Percentiles rank a stretch among this genome's conserved stretches.
These are phyloP conservation scores for Phycodurus eques DNA, from an alignment of 2,113 vertebrate species.

Conservation along the genomic window DNA sequence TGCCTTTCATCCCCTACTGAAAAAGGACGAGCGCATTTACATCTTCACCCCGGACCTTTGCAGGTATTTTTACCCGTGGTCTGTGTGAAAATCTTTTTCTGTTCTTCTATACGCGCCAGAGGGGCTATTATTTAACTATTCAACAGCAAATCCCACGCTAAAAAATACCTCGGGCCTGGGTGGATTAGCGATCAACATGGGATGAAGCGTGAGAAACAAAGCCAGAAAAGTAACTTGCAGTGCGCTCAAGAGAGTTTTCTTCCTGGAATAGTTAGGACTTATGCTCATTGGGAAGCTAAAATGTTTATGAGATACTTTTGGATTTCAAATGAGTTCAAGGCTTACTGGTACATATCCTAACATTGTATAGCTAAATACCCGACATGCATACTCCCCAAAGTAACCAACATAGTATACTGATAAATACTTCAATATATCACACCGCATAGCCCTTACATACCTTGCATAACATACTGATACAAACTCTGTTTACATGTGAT, in stretches of 20 bases:
- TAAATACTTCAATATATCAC: background rate
- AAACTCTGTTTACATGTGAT: too few species aligned
- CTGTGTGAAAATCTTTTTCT: background rate
- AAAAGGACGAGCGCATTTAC: slow-evolving; percentile 81
- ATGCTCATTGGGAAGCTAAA: background rate
- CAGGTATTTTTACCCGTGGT: slow-evolving; percentile 73
- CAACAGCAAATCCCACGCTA: background rate
- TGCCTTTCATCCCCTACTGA: slow-evolving; percentile 86
- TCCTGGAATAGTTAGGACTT: background rate
- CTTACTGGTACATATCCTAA: background rate
- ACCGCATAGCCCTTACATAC: background rate
- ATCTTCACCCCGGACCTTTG: slow-evolving; percentile 92
- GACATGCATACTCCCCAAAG: background rate
- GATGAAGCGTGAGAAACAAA: background rate
- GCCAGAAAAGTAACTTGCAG: background rate
- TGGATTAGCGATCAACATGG: background rate
- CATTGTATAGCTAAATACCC: background rate
- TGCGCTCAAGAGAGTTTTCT: background rate
- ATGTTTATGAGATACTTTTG: background rate
- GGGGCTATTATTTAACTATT: background rate
- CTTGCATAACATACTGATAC: background rate
- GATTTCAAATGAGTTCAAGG: background rate
- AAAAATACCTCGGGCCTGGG: background rate
- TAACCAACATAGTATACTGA: background rate
- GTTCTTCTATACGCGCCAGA: background rate